These are phyloP conservation scores for Ceriagrion tenellum DNA, from an alignment of 2,888 invertebrate genomes.

Conservation along the genomic window DNA sequence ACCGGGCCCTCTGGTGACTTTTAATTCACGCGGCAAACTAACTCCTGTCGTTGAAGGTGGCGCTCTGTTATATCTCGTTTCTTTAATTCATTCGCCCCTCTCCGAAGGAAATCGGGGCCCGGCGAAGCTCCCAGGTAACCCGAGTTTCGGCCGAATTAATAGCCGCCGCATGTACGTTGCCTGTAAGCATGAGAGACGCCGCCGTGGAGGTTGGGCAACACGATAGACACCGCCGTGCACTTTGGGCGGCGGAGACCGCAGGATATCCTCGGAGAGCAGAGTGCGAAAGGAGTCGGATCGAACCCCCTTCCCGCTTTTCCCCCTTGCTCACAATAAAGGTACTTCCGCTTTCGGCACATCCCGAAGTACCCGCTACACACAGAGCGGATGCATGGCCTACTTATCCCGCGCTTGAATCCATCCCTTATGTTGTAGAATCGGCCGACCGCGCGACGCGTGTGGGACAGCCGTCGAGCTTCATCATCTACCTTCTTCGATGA, in stretches of 20 bases:
- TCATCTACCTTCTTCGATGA: too few species aligned
- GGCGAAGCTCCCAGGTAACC: not conserved
- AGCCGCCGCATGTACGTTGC: not conserved
- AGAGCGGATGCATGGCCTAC: not conserved
- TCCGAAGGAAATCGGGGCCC: not conserved
- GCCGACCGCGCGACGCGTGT: too few species aligned
- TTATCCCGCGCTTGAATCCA: too few species aligned
- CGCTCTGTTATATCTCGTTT: not conserved
- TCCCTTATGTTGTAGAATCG: too few species aligned
- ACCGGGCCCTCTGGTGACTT: not conserved
- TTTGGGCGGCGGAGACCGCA: not conserved
- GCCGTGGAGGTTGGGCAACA: conserved; percentile 12
- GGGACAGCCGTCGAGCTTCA: too few species aligned
- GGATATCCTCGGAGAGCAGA: not conserved
- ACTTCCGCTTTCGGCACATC: not conserved
- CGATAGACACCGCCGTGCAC: not conserved
- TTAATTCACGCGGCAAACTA: not conserved
- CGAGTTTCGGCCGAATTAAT: not conserved
- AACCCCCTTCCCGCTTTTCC: not conserved
- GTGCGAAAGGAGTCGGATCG: not conserved
- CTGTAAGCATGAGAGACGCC: not conserved
- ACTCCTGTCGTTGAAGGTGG: not conserved
- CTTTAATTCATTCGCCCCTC: not conserved
- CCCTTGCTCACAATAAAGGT: not conserved
- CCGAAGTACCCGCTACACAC: not conserved